Base-by-base conservation (phyloP, 2,113 vertebrate genomes). In the Delphinus delphis region DNA sequence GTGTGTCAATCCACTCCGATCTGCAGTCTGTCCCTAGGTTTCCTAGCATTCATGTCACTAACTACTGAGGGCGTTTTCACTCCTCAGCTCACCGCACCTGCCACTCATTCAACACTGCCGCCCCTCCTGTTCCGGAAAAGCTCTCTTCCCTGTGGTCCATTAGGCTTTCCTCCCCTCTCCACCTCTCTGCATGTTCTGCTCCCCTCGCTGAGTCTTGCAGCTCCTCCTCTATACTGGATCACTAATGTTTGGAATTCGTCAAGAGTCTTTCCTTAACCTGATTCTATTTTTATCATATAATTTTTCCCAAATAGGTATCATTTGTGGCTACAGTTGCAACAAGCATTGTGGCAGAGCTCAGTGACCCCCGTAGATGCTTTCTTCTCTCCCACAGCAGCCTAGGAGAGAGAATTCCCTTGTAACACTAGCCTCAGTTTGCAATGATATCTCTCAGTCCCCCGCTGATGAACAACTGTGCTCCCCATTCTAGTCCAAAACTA, bases 231-330 rank as follows among this genome's bases (percentile, higher is more conserved):
- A 14, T 12, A 50, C 31, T 60, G 84, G 36, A 77, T 11, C 15
- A 14, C n/a, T 62, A 26, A 9, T 38, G 63, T 87, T 77, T 2
- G 4, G 12, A 88, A 23, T 55, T 70, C 12, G 25, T 47, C 14
- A 67, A 73, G 5, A 1, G 79, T 63, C n/a, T 88, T 74, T 60
- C 26, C 26, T 91, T n/a, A n/a, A 36, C 44, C 9, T 10, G 1
- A 47, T 68, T 93, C 74, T 87, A 68, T 83, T 77, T 82, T 67
- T 71, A 63, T 71, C 81, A 41, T 21, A n/a, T 65, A 31, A 38
- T n/a, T 44, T 77, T 87, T 83, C 55, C 47, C 50, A 70, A 23
- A 53, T 58, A 17, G 11, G 55, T 90, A 26, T n/a, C 26, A 47
- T 4, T 68, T 44, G 8, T 38, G 8, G 55, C 74, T 65, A 36